Evolutionary conservation across 2,888 invertebrate genomes (phyloP).

Genomic region (Chalcosyrphus nemorum): DNA sequence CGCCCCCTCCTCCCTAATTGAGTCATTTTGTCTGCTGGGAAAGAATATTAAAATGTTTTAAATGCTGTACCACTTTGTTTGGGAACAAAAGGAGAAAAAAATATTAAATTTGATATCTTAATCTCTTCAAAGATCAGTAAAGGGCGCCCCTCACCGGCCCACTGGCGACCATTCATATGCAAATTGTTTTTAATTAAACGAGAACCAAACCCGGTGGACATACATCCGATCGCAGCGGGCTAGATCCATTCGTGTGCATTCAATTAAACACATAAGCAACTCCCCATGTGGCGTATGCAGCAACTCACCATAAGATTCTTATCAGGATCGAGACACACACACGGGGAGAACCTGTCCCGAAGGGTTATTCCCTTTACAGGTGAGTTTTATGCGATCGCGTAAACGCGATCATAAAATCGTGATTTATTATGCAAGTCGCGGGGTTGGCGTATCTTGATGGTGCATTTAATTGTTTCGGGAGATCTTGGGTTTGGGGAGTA

Average conservation of each 20-base stretch:
- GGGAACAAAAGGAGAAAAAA: constrained; percentile 29
- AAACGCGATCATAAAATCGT: constrained; percentile 65
- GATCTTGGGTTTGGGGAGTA: neutral
- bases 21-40: constrained; percentile 46
- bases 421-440: constrained; percentile 57
- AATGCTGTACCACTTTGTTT: constrained; percentile 36
- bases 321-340: constrained; percentile 27
- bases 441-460: constrained; percentile 61
- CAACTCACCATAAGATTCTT: constrained; percentile 45
- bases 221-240: constrained; percentile 60
- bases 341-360: neutral
- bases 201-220: constrained; percentile 18
- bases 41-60: constrained; percentile 7
- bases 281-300: constrained; percentile 49
- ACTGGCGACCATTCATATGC: constrained; percentile 57
- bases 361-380: constrained; percentile 25
- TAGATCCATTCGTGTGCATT: constrained; percentile 61
- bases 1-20: constrained; percentile 56
- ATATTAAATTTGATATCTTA: constrained; percentile 70
- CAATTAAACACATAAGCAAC: constrained; percentile 55
- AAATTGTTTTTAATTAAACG: constrained; percentile 61
- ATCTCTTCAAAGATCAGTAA: constrained; percentile 35
- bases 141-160: constrained; percentile 3
- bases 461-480: constrained; percentile 40
- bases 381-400: constrained; percentile 63